Evolutionary conservation across 2,888 invertebrate genomes (phyloP).

Genomic region (Drosophila falleni): DNA sequence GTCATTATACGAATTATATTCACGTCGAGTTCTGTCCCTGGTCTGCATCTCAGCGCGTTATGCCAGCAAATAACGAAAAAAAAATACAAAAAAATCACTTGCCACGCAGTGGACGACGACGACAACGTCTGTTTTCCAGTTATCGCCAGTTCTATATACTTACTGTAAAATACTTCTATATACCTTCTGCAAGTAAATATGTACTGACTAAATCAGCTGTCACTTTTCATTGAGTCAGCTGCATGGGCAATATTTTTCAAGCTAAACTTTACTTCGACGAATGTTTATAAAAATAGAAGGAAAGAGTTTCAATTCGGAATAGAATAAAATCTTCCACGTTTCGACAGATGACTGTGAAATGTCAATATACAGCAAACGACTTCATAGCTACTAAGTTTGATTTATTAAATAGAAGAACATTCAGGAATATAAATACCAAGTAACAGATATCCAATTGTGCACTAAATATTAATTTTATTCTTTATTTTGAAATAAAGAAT

Average conservation of each 20-base stretch:
- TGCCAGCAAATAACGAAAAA: conserved; percentile 37
- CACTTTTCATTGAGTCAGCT: conserved; percentile 52
- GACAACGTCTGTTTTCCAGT: conserved; percentile 31
- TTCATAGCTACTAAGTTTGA: not conserved
- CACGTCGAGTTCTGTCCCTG: conserved; percentile 51
- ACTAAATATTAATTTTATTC: not conserved
- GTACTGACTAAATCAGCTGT: conserved; percentile 48
- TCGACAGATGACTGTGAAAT: not conserved
- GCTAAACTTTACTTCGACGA: conserved; percentile 38
- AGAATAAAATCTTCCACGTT: not conserved
- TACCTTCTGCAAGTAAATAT: not conserved
- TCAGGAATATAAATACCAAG: not conserved
- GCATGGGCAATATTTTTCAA: conserved; percentile 27
- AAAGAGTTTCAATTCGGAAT: not conserved
- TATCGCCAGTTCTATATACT: conserved; percentile 38
- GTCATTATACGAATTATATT: conserved; percentile 68
- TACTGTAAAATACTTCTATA: conserved; percentile 2
- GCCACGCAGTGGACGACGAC: conserved; percentile 15
- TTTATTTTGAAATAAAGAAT: not conserved
- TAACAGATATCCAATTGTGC: not conserved
- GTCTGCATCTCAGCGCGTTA: conserved; percentile 48
- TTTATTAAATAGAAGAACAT: not conserved
- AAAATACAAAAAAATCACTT: conserved; percentile 5
- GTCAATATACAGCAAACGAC: not conserved
- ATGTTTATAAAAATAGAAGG: not conserved